Evolutionary conservation across 2,797 vertebrate species (phyloP).

Genomic region (Neosilurus mollespiculum): DNA sequence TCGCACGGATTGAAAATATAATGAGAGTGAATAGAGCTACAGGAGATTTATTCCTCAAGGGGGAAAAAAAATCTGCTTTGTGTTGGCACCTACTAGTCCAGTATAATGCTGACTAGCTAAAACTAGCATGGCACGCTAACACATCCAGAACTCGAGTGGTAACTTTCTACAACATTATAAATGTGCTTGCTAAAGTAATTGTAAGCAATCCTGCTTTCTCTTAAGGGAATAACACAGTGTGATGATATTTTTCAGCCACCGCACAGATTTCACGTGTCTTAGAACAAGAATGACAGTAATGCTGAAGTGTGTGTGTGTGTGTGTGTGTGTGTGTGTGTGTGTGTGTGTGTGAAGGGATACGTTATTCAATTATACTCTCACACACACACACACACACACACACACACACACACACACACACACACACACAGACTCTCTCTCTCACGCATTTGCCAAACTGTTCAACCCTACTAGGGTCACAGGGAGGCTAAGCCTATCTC

Average conservation of each 20-base stretch:
- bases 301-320: no score
- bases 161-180: background rate
- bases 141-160: background rate
- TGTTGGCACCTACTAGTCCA: background rate
- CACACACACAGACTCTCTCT: no score
- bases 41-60: background rate
- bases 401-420: no score
- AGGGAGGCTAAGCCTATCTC: no score
- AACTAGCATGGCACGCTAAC: background rate
- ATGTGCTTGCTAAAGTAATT: background rate
- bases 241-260: background rate
- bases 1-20: background rate
- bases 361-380: no score
- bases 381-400: no score
- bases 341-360: conserved; percentile 11
- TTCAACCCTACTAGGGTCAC: no score
- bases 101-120: background rate
- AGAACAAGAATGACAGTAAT: background rate
- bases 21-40: background rate
- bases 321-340: no score
- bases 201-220: background rate
- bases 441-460: no score
- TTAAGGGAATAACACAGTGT: background rate
- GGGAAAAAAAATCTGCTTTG: background rate
- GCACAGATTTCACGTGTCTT: conserved; percentile 1